These are phyloP conservation scores for Epizoanthus rinbou DNA, from an alignment of 92 coral and sea anemone species.

Conservation along the genomic window DNA sequence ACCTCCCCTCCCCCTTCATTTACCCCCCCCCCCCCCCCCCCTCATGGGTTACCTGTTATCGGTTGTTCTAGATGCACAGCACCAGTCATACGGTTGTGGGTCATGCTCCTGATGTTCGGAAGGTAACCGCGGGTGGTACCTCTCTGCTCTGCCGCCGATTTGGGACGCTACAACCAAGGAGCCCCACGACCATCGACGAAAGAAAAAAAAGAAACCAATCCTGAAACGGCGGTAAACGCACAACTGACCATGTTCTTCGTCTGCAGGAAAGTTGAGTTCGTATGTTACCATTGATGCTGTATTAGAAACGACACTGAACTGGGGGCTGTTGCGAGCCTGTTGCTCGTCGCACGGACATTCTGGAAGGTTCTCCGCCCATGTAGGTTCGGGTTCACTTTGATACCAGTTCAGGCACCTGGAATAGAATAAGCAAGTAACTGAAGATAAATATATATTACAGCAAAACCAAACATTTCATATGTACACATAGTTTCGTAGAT, in stretches of 20 bases:
- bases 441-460: too few species aligned
- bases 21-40: too few species aligned
- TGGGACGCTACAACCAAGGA: not conserved
- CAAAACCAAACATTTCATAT: too few species aligned
- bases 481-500: too few species aligned
- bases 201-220: not conserved
- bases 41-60: constrained; percentile 1
- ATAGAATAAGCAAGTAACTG: not conserved
- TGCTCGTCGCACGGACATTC: constrained; percentile 27
- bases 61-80: constrained; percentile 10
- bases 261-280: not conserved
- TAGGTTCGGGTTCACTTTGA: not conserved
- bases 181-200: not conserved
- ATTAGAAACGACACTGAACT: not conserved
- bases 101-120: not conserved
- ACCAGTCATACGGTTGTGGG: constrained; percentile 9
- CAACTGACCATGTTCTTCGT: not conserved
- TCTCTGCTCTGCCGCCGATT: not conserved
- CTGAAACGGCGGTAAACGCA: constrained; percentile 14
- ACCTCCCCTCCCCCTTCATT: too few species aligned
- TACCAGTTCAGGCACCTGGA: constrained; percentile 31
- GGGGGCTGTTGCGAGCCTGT: not conserved
- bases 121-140: not conserved
- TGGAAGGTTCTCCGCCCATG: constrained; percentile 8
- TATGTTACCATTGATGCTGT: not conserved